A percentile compares a stretch with the other conserved stretches of the same genome.
Evolutionary conservation across 2,888 invertebrate species (phyloP).

Genomic region (Bursaphelenchus okinawaensis): DNA sequence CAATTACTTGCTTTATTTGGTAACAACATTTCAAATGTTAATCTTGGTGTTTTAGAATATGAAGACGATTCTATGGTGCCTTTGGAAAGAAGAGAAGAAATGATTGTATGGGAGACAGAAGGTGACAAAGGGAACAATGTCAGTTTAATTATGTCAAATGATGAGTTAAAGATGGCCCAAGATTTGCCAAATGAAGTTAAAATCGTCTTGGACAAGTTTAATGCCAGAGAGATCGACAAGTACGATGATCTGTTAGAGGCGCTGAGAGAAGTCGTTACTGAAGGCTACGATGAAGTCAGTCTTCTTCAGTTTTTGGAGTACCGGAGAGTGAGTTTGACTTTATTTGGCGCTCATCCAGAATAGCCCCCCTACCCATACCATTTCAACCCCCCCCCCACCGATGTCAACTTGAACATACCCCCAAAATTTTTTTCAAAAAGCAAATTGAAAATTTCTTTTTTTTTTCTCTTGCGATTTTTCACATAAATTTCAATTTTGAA

Average conservation of each 20-base stretch:
- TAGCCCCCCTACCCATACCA: too few species aligned
- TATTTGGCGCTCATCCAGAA: too few species aligned
- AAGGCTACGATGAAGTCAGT: constrained; percentile 6
- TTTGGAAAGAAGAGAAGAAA: constrained; percentile 2
- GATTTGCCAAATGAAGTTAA: constrained; percentile 1
- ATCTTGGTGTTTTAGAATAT: not conserved
- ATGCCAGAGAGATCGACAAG: constrained; percentile 6
- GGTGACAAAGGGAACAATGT: not conserved
- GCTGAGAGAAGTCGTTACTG: not conserved
- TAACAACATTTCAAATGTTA: too few species aligned
- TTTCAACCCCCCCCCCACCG: too few species aligned
- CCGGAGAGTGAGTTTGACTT: constrained; percentile 3
- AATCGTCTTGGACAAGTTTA: constrained; percentile 8
- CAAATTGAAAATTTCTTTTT: too few species aligned
- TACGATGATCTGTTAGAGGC: constrained; percentile 4
- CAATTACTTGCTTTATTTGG: too few species aligned
- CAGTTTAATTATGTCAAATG: constrained; percentile 9
- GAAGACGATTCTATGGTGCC: constrained; percentile 3
- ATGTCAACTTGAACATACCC: too few species aligned
- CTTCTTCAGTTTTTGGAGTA: constrained; percentile 8
- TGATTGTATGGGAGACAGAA: constrained; percentile 1
- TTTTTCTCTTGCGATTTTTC: too few species aligned
- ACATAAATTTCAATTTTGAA: too few species aligned
- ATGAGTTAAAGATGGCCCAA: constrained; percentile 5
- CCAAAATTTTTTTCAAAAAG: too few species aligned